Percentiles rank a stretch among this genome's conserved stretches.
phyloP scores from a whole-genome alignment of 2,888 invertebrate species.

The Panorpa germanica region DNA sequence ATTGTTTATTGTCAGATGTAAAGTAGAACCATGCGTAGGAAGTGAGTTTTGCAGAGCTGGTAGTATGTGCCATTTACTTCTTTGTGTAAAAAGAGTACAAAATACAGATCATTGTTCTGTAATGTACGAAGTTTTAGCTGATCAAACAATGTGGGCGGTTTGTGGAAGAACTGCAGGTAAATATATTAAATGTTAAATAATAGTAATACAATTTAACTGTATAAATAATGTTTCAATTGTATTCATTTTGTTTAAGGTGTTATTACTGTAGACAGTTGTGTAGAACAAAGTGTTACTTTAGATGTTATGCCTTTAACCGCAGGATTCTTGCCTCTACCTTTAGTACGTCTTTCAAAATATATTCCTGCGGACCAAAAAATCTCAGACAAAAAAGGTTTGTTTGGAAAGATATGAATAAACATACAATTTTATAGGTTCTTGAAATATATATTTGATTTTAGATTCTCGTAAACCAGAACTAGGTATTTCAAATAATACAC shows the following conservation, averaged over 20 bases:
- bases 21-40: conserved; percentile 59
- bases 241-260: conserved; percentile 30
- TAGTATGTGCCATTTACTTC: conserved; percentile 65
- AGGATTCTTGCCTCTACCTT: conserved; percentile 76
- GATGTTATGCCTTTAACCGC: conserved; percentile 89
- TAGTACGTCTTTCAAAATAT: conserved; percentile 75
- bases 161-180: conserved; percentile 74
- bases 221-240: conserved; percentile 2
- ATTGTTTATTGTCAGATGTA: conserved; percentile 59
- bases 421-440: too few relatives aligned
- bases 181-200: conserved; percentile 8
- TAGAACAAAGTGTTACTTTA: conserved; percentile 54
- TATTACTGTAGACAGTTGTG: conserved; percentile 44
- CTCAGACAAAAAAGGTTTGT: too few relatives aligned
- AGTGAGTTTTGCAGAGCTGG: conserved; percentile 78
- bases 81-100: conserved; percentile 44
- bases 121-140: conserved; percentile 87
- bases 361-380: conserved; percentile 48
- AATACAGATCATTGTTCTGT: conserved; percentile 26
- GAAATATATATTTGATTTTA: too few relatives aligned
- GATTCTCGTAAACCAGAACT: conserved; percentile 26
- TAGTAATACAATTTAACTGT: background rate
- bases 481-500: conserved; percentile 25
- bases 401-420: conserved; percentile 19
- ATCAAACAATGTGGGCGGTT: conserved; percentile 86